Evolutionary conservation across 1,140 invertebrate genomes (phyloP).

Genomic region (Lordiphosa collinella): DNA sequence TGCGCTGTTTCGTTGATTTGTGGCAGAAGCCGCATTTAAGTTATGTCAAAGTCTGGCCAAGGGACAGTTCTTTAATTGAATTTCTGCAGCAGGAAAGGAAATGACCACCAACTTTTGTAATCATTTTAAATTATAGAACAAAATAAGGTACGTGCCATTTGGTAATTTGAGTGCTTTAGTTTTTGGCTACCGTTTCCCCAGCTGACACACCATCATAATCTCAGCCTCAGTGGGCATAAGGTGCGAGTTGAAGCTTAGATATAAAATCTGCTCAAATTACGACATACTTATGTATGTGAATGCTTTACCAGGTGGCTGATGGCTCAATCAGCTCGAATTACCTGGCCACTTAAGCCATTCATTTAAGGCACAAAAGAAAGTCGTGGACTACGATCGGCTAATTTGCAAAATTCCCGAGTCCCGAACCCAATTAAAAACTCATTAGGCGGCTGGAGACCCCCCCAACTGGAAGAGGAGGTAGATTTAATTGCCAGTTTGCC

Average conservation of each 20-base stretch:
- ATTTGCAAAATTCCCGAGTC: slow-evolving; percentile 20
- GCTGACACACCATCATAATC: slow-evolving; percentile 14
- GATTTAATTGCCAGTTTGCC: slow-evolving; percentile 67
- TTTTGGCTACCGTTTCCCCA: slow-evolving; percentile 47
- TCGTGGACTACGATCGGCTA: slow-evolving; percentile 27
- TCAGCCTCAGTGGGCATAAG: not conserved
- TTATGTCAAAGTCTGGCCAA: slow-evolving; percentile 49
- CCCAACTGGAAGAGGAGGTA: slow-evolving; percentile 1
- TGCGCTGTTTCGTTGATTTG: slow-evolving; percentile 44
- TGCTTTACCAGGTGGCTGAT: slow-evolving; percentile 37
- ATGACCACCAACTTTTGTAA: too few species aligned
- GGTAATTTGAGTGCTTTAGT: slow-evolving; percentile 35
- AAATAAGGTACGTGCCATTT: slow-evolving; percentile 31
- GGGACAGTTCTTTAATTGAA: slow-evolving; percentile 66
- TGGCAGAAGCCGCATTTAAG: slow-evolving; percentile 49
- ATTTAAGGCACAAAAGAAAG: slow-evolving; percentile 15
- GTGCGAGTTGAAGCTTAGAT: slow-evolving; percentile 19
- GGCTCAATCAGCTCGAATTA: slow-evolving; percentile 60
- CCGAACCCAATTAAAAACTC: slow-evolving; percentile 66
- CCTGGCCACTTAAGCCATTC: slow-evolving; percentile 3
- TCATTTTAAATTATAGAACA: too few species aligned
- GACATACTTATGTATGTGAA: slow-evolving; percentile 1
- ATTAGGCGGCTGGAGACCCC: slow-evolving; percentile 32
- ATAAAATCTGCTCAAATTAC: slow-evolving; percentile 51
- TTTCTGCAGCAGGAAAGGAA: slow-evolving; percentile 28